These are phyloP conservation scores for Thalassoma bifasciatum DNA, from an alignment of 2,113 vertebrate genomes.

Conservation along the genomic window DNA sequence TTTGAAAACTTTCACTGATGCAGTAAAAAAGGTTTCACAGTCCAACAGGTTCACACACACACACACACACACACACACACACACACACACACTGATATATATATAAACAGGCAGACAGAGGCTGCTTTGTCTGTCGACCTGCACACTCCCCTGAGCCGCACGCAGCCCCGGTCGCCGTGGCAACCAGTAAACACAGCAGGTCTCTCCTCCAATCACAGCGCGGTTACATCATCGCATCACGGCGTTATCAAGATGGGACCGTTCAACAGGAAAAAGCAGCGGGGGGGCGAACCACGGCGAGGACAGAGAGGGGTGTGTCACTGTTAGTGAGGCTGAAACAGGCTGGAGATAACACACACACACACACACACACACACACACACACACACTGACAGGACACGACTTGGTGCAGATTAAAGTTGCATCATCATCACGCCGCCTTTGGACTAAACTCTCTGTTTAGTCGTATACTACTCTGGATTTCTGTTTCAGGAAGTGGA, in stretches of 20 bases:
- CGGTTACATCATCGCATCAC: constrained; percentile 43
- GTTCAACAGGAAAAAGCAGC: constrained; percentile 33
- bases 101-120: constrained; percentile 52
- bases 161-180: constrained; percentile 49
- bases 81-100: not conserved
- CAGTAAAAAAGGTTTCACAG: too few relatives aligned
- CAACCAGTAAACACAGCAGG: constrained; percentile 68
- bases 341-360: too few relatives aligned
- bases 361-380: constrained; percentile 14
- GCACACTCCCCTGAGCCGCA: constrained; percentile 35
- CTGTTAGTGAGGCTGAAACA: constrained; percentile 32
- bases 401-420: too few relatives aligned
- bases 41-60: not conserved
- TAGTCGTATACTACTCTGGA: too few relatives aligned
- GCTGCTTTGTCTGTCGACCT: constrained; percentile 70
- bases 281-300: too few relatives aligned
- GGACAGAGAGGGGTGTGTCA: constrained; percentile 59
- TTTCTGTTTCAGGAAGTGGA: too few relatives aligned
- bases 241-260: constrained; percentile 59
- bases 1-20: too few relatives aligned
- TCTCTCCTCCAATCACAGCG: constrained; percentile 58
- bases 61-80: constrained; percentile 7
- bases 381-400: too few relatives aligned
- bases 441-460: too few relatives aligned
- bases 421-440: too few relatives aligned